Percentiles rank a stretch among this genome's conserved stretches.
These are phyloP conservation scores for Drosophila fulvimacula DNA, from an alignment of 2,888 invertebrate genomes.

Conservation along the genomic window DNA sequence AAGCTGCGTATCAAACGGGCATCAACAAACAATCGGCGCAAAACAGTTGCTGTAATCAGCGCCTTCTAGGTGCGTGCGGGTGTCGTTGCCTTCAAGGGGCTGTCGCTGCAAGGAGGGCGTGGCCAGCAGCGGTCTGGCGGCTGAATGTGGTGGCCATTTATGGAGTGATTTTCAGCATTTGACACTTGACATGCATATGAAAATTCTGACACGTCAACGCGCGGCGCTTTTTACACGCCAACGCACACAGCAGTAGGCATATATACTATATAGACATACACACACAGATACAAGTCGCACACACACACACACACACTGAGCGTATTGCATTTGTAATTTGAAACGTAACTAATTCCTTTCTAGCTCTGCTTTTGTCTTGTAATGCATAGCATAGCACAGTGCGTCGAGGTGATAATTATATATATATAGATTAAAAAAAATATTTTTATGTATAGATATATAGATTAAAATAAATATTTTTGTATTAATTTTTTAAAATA, in stretches of 20 bases:
- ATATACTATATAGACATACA: slow-evolving; percentile 12
- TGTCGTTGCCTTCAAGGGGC: slow-evolving; percentile 10
- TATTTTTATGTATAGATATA: no score
- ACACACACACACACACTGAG: slow-evolving; percentile 3
- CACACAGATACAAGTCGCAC: background rate
- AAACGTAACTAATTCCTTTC: slow-evolving; percentile 66
- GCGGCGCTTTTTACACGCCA: slow-evolving; percentile 55
- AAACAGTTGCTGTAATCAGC: slow-evolving; percentile 66
- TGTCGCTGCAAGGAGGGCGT: background rate
- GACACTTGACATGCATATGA: slow-evolving; percentile 84
- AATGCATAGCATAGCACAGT: slow-evolving; percentile 20
- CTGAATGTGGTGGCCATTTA: slow-evolving; percentile 46
- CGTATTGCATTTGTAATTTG: slow-evolving; percentile 59
- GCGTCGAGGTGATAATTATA: no score
- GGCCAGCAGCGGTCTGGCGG: slow-evolving; percentile 1
- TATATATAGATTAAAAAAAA: no score
- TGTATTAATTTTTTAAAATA: no score
- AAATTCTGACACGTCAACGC: slow-evolving; percentile 85
- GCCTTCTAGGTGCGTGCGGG: slow-evolving; percentile 67
- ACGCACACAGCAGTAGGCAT: slow-evolving; percentile 21
- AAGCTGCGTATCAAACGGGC: slow-evolving; percentile 69
- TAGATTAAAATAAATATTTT: no score
- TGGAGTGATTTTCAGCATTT: slow-evolving; percentile 67
- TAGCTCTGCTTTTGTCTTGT: slow-evolving; percentile 25
- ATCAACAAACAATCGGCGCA: slow-evolving; percentile 50